Conservation (phyloP, 1,140 invertebrate genomes). For the Achroia grisella region DNA sequence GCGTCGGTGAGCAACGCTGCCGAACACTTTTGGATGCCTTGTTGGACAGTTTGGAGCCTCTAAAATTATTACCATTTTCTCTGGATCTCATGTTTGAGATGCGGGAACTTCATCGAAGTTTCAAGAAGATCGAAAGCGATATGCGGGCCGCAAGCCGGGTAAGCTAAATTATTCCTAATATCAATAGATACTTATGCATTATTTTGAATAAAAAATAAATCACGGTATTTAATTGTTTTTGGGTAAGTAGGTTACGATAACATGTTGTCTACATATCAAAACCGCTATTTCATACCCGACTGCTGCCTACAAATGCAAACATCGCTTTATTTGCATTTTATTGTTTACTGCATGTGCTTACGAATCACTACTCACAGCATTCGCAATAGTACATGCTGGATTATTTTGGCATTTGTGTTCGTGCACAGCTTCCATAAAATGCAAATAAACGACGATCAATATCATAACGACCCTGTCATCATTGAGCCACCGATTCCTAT, state of each 20-base stretch:
- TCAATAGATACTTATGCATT: too few relatives aligned
- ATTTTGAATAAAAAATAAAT: neutral
- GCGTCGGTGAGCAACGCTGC: slow-evolving; percentile 77
- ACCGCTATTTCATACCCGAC: slow-evolving; percentile 32
- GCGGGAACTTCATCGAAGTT: slow-evolving; percentile 83
- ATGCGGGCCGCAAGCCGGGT: slow-evolving; percentile 69
- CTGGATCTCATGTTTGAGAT: slow-evolving; percentile 88
- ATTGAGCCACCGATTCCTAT: slow-evolving; percentile 20
- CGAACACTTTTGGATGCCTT: slow-evolving; percentile 82
- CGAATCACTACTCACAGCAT: slow-evolving; percentile 44
- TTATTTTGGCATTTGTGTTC: slow-evolving; percentile 42
- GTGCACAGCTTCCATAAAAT: slow-evolving; percentile 71
- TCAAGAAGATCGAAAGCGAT: slow-evolving; percentile 79
- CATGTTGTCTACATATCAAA: slow-evolving; percentile 32
- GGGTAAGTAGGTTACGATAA: slow-evolving; percentile 13
- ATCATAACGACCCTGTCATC: slow-evolving; percentile 25
- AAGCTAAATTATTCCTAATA: slow-evolving; percentile 12
- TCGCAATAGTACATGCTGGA: slow-evolving; percentile 15
- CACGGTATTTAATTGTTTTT: slow-evolving; percentile 1
- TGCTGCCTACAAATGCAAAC: slow-evolving; percentile 40
- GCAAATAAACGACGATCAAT: slow-evolving; percentile 61
- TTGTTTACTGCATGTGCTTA: slow-evolving; percentile 69
- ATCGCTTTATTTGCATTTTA: slow-evolving; percentile 72
- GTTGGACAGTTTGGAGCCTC: slow-evolving; percentile 81
- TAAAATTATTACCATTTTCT: slow-evolving; percentile 85